Evolutionary conservation across 2,888 invertebrate species (phyloP), one percentile per base, ranked within the genome.

Genomic region (Cosmopolites sordidus): DNA sequence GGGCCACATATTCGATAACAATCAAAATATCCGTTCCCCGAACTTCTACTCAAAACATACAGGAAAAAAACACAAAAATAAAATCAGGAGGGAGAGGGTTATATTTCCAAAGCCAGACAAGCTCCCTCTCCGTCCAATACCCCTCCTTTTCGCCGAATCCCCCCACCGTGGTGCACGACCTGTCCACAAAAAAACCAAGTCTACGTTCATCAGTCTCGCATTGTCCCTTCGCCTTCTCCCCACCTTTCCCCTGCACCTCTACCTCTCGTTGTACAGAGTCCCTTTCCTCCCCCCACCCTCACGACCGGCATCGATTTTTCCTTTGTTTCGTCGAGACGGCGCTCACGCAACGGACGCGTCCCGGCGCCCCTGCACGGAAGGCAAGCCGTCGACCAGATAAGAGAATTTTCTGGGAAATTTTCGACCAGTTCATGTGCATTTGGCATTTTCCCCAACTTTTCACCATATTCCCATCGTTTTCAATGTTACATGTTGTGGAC

Each of bases 291-390:
- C 15, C 6, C 40, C 40, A 5, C 8, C 40, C 9, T 15, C 40
- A 16, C 15, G 17, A 40, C 40, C 40, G 17, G 40, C 46, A 56
- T 56, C 56, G 56, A 56, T 56, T 56, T 56, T 56, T 56, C 56
- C 56, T 56, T 56, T 56, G 56, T 56, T 48, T 56, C 56, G 56
- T 43, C 46, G 54, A 50, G 57, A 54, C 57, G 57, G 22, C 51
- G 57, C 54, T 57, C 57, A 57, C 57, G 57, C 57, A 57, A 57
- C 45, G 51, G 48, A 54, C 50, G 54, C 54, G 57, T 54, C 51
- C 48, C 50, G 51, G 47, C 51, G 50, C 53, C 22, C 22, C 22
- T 52, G 56, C 56, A 52, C 56, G 52, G 45, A 51, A 53, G 38
- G 37, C 51, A 40, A 43, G 45, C 48, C 48, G 39, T 43, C 50